A percentile compares a stretch with the other conserved stretches of the same genome.
These are phyloP conservation scores for Anthopleura sola DNA, from an alignment of 64 coral and sea anemone species.

Conservation along the genomic window DNA sequence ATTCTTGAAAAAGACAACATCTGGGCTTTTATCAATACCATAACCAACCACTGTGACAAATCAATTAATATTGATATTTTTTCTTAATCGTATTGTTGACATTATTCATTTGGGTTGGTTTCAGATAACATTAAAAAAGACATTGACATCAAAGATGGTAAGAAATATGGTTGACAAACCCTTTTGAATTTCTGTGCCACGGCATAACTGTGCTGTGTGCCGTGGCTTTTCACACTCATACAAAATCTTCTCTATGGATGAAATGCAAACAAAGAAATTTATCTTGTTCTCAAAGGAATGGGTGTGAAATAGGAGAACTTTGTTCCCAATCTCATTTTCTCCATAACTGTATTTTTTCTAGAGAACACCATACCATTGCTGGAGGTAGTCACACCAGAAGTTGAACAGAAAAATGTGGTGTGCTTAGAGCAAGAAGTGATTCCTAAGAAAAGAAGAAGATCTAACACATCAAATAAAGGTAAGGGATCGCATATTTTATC, in stretches of 20 bases:
- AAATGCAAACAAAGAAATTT: too few relatives aligned
- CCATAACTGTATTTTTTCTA: neutral
- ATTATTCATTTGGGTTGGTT: neutral
- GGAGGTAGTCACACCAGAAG: neutral
- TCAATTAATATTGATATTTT: too few relatives aligned
- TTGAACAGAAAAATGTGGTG: neutral
- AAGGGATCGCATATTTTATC: neutral
- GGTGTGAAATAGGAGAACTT: too few relatives aligned
- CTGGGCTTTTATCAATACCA: too few relatives aligned
- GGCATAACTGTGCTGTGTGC: too few relatives aligned
- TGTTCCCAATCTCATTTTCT: too few relatives aligned
- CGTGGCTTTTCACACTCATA: too few relatives aligned
- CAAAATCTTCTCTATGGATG: too few relatives aligned
- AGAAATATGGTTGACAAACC: neutral
- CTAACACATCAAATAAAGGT: neutral
- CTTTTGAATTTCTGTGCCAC: too few relatives aligned
- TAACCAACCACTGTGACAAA: too few relatives aligned
- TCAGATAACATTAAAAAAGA: neutral
- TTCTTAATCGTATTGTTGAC: neutral
- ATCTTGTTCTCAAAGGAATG: too few relatives aligned
- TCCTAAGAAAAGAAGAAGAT: slow-evolving; percentile 3
- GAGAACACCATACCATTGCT: neutral
- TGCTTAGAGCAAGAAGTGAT: neutral
- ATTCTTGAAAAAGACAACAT: neutral
- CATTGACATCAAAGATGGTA: neutral